A percentile compares a stretch with the other conserved stretches of the same genome.
Evolutionary conservation across 2,113 vertebrate species (phyloP).

Genomic region (Pluvianellus socialis): DNA sequence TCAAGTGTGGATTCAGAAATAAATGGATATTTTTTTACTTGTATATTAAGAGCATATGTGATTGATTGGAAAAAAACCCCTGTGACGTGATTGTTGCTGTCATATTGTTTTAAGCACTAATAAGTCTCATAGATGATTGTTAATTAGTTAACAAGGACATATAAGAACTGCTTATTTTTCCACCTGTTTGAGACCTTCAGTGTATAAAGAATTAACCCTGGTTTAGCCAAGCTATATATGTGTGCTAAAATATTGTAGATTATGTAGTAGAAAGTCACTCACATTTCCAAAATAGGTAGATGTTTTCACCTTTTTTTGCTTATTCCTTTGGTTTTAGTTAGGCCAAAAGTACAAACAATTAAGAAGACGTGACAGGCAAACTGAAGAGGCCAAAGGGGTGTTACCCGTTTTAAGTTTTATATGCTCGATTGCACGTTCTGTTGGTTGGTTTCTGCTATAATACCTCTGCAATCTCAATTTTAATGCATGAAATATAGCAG

Average conservation of each 20-base stretch:
- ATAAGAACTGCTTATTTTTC: neutral
- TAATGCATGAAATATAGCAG: neutral
- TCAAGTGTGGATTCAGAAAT: neutral
- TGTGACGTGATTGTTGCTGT: neutral
- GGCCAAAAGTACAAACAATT: neutral
- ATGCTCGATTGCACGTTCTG: neutral
- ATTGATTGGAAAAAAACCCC: fast-evolving
- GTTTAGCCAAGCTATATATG: neutral
- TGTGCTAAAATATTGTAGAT: neutral
- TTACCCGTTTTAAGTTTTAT: neutral
- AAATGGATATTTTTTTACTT: neutral
- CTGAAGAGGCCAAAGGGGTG: neutral
- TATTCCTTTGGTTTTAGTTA: neutral
- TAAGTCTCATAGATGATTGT: neutral
- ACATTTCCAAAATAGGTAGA: neutral
- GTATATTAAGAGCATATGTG: neutral
- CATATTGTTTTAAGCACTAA: neutral
- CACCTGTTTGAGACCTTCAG: neutral
- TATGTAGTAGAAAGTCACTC: neutral
- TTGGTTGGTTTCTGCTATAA: neutral
- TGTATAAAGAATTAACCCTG: neutral
- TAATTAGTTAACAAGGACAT: neutral
- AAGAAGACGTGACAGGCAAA: neutral
- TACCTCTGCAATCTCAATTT: neutral
- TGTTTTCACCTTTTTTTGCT: neutral